These are phyloP conservation scores for Salvator merianae DNA, from an alignment of 2,113 vertebrate genomes.

Conservation along the genomic window DNA sequence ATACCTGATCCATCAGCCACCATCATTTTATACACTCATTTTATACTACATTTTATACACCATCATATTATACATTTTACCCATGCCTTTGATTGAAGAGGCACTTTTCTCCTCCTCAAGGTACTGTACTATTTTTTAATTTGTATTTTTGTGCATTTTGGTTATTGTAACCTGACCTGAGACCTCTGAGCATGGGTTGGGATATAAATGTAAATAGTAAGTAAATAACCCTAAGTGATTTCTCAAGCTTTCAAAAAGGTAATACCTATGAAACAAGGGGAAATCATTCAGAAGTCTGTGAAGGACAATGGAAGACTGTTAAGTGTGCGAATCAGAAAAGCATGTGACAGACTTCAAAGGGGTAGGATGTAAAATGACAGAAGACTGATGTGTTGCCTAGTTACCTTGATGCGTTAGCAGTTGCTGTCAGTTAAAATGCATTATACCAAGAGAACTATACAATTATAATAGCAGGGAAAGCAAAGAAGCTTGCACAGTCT, in stretches of 20 bases:
- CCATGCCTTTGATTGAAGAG: no score
- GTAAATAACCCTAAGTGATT: background rate
- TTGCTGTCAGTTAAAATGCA: conserved; percentile 30
- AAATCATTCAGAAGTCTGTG: background rate
- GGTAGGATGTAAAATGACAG: conserved; percentile 15
- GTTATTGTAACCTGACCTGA: no score
- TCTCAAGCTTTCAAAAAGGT: background rate
- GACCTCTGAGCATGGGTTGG: no score
- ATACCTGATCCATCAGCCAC: no score
- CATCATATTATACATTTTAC: no score
- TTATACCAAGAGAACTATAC: conserved; percentile 16
- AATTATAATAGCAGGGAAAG: conserved; percentile 13
- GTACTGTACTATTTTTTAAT: no score
- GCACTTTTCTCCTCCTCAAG: no score
- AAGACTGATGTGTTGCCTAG: conserved; percentile 40
- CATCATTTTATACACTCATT: no score
- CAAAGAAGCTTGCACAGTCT: background rate
- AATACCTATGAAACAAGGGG: background rate
- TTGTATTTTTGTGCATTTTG: no score
- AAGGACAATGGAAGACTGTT: conserved; percentile 32
- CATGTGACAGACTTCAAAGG: conserved; percentile 20
- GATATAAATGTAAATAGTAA: no score
- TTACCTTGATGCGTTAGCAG: conserved; percentile 28
- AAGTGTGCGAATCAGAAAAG: conserved; percentile 41
- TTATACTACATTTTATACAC: no score